Evolutionary conservation across 1,140 invertebrate genomes (phyloP), one percentile per base, ranked within the genome.

Genomic region (Agrypnia vestita): DNA sequence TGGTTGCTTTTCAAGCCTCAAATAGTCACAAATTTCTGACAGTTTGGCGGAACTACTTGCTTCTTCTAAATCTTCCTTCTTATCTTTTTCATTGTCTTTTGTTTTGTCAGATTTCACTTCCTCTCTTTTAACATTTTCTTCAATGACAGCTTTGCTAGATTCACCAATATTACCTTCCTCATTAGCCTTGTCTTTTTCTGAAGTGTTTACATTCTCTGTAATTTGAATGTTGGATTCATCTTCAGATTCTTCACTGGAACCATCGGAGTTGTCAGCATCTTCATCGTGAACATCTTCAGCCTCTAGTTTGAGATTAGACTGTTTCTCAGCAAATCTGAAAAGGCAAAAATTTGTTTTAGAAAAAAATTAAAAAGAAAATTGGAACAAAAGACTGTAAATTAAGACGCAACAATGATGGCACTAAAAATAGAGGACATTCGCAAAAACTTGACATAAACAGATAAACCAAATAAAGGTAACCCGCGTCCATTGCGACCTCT

Each of bases 311-410:
- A 75, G 25, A n/a, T 13, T 61, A 12, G 43, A 25, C 49, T 82
- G 69, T n/a, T 76, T 79, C 15, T 75, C 53, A n/a, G 72, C 76
- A 44, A 69, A 82, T 64, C 80, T 82, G 12, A 59, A 79, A 67
- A 25, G 46, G 4, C 46, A 81, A 77, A 81, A 75, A 53, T 11
- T 15, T 15, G 8, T 51, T 51, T 51, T 51, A 51, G 11, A 13
- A 51, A 51, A 51, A 51, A 3, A 51, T n/a, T n/a, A n/a, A n/a
- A n/a, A n/a, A n/a, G n/a, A n/a, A n/a, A n/a, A n/a, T n/a, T n/a
- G n/a, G n/a, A n/a, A n/a, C n/a, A n/a, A n/a, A n/a, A n/a, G n/a
- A n/a, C n/a, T n/a, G n/a, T n/a, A n/a, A n/a, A n/a, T n/a, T n/a
- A n/a, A n/a, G n/a, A n/a, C n/a, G n/a, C n/a, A n/a, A n/a, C n/a